Evolutionary conservation across 1,140 invertebrate species (phyloP).

Genomic region (Sinella curviseta): DNA sequence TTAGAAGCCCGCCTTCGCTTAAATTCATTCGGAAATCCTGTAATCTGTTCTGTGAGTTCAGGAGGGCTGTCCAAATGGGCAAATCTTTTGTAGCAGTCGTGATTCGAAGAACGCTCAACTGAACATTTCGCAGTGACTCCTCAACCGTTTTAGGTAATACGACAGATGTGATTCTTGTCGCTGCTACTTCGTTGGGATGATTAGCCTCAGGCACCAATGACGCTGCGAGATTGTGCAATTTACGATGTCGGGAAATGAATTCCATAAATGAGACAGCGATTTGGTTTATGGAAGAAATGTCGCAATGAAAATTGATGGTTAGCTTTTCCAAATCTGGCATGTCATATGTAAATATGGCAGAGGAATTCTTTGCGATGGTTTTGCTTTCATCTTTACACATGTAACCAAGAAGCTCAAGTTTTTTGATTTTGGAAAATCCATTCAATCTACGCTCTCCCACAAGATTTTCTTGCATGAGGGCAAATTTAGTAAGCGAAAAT

Average conservation of each 20-base stretch:
- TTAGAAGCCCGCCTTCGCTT: background rate
- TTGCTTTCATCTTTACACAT: slow-evolving; percentile 27
- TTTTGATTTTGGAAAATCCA: slow-evolving; percentile 32
- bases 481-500: slow-evolving; percentile 28
- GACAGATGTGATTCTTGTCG: slow-evolving; percentile 10
- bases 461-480: slow-evolving; percentile 27
- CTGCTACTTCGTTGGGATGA: slow-evolving; percentile 21
- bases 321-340: slow-evolving; percentile 29
- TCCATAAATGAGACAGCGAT: slow-evolving; percentile 28
- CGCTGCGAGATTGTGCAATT: slow-evolving; percentile 16
- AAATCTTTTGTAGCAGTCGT: slow-evolving; percentile 31
- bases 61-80: slow-evolving; percentile 16
- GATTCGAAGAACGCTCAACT: slow-evolving; percentile 23
- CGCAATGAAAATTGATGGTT: slow-evolving; percentile 29
- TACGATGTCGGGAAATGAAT: slow-evolving; percentile 25
- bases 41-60: slow-evolving; percentile 28
- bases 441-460: slow-evolving; percentile 7
- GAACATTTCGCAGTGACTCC: slow-evolving; percentile 4
- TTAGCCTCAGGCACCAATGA: slow-evolving; percentile 28
- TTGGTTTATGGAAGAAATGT: slow-evolving; percentile 18
- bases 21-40: slow-evolving; percentile 29
- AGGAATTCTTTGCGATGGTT: slow-evolving; percentile 27
- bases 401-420: slow-evolving; percentile 28
- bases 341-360: slow-evolving; percentile 26
- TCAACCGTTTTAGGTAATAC: slow-evolving; percentile 17